Evolutionary conservation across 2,888 invertebrate genomes (phyloP).

Genomic region (Cephonodes hylas): DNA sequence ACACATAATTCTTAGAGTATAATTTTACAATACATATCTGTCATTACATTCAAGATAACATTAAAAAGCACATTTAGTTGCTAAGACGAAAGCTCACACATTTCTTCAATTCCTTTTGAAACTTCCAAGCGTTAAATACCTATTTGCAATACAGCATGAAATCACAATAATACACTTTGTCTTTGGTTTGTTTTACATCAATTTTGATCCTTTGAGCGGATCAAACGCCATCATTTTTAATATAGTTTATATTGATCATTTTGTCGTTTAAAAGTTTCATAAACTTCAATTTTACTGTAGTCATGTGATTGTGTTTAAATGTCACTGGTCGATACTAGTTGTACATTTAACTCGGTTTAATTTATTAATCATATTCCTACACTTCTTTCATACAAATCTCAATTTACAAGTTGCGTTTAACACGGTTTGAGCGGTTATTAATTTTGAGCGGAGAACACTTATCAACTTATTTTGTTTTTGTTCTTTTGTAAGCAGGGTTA

Average conservation of each 20-base stretch:
- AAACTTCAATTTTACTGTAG: too few relatives aligned
- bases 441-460: too few relatives aligned
- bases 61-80: constrained; percentile 12
- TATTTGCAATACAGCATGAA: background rate
- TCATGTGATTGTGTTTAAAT: too few relatives aligned
- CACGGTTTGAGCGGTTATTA: too few relatives aligned
- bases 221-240: background rate
- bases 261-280: background rate
- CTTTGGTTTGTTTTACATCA: background rate
- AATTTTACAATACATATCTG: background rate
- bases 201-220: constrained; percentile 3
- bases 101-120: constrained; percentile 13
- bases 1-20: background rate
- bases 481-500: too few relatives aligned
- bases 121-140: background rate
- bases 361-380: too few relatives aligned
- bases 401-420: too few relatives aligned
- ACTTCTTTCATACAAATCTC: too few relatives aligned
- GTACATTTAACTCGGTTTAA: too few relatives aligned
- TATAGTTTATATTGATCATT: background rate
- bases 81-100: constrained; percentile 17
- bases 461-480: too few relatives aligned
- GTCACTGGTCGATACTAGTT: too few relatives aligned
- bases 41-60: background rate
- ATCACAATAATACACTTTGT: background rate